Base-by-base conservation (phyloP, 1,140 invertebrate species). In the Plodia interpunctella region DNA sequence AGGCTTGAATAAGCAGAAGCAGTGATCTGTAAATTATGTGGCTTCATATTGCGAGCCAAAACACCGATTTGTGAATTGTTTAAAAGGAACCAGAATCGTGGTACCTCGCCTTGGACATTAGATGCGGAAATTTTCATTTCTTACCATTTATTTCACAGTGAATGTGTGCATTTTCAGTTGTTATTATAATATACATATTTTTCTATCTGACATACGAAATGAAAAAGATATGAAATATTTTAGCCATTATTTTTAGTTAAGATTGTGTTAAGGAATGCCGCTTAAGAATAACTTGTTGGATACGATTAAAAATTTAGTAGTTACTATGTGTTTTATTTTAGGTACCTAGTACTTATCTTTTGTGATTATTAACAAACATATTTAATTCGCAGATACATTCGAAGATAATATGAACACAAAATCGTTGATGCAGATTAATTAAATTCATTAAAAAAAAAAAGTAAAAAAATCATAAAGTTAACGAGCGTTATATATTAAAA, bases 281-380 rank as follows among this genome's bases (percentile, higher is more conserved):
- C 83, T 86, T 87, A 85, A 83, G 75, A 82, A 78, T 85, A 82
- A 86, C 72, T 82, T 85, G 84, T 87, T 88, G 83, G 83, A 86
- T 78, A 73, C 76, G 78, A 88, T 83, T 80, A 84, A 88, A 85
- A 76, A 80, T 82, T 80, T 83, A 80, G 78, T 81, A 83, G 83
- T 86, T 87, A 56, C 60, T 59, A 53, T 68, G 68, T 78, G 70
- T 74, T 70, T 77, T 65, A 66, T 65, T 67, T 65, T 25, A 25
- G 21, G 21, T 25, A 25, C 21, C 2, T 25, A 25, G 2, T 25
- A 25, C 2, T 25, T 25, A 25, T 25, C 21, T 3, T n/a, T n/a
- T n/a, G n/a, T n/a, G n/a, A n/a, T n/a, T n/a, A n/a, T n/a, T n/a
- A n/a, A n/a, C n/a, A n/a, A n/a, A n/a, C n/a, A n/a, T n/a, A n/a